Base-by-base conservation (phyloP, 2,888 invertebrate genomes). In the Orchesella flavescens region DNA sequence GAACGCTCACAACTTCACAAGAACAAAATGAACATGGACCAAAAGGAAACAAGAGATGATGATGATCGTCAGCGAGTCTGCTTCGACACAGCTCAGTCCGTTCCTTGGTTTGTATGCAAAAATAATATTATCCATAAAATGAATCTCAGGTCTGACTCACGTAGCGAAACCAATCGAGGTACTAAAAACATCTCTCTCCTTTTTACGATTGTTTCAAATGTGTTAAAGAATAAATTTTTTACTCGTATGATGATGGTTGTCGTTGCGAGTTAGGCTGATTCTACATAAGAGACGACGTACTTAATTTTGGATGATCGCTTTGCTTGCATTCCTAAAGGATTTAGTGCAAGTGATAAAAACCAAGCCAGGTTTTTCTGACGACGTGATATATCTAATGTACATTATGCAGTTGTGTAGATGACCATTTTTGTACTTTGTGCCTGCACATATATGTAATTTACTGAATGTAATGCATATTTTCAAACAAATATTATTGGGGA, bases 281-380 rank as follows among this genome's bases (percentile, higher is more conserved):
- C 12, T 49, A 12, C 12, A n/a, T 49, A 12, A 49, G 49, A 49
- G 12, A 49, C n/a, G 49, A 15, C 49, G 34, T 34, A 34, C 7
- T 49, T 12, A 49, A 49, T 49, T 49, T 49, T 49, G 49, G n/a
- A 49, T n/a, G 49, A 49, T 49, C n/a, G 49, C 65, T 34, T 15
- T 49, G 46, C 49, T 68, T 68, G 15, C 68, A 68, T 68, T 68
- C 43, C 65, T 65, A 46, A 46, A 68, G 68, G 68, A 68, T 68
- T 68, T 49, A 68, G 21, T 68, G 68, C 61, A 23, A 49, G 68
- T 23, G 68, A 68, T 68, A 68, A 68, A 63, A 63, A 21, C 59
- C 19, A 49, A 15, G 2, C 49, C 19, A 49, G 12, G 21, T 43
- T 63, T n/a, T 65, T 65, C 65, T 65, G 44, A 9, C 12, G 19